phyloP scores from a whole-genome alignment of 2,797 vertebrate species.

The Clarias laeviceps region DNA sequence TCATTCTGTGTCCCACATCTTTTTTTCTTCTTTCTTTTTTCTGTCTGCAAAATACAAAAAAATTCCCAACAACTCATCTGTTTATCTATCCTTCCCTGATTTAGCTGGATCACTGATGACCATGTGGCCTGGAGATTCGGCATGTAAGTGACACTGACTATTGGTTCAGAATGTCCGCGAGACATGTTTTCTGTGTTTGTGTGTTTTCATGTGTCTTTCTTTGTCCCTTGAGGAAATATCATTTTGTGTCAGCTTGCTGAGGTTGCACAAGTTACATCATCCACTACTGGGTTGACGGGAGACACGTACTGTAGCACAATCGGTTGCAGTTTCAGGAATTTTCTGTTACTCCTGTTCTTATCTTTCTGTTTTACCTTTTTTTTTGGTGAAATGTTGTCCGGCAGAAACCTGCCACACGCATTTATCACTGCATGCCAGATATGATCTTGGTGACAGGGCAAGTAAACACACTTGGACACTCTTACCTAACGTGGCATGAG shows the following conservation, averaged over 20 bases:
- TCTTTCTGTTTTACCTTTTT: constrained; percentile 4
- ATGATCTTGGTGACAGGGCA: not conserved
- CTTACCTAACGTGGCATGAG: not conserved
- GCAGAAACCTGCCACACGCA: not conserved
- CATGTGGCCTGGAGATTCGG: constrained; percentile 67
- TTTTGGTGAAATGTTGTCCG: not conserved
- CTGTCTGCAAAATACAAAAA: not conserved
- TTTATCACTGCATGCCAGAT: not conserved
- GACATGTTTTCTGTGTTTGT: not conserved
- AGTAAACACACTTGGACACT: not conserved
- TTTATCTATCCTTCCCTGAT: not conserved
- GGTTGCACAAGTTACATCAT: not conserved
- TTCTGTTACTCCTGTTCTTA: not conserved
- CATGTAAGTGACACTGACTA: constrained; percentile 60
- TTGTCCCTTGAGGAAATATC: not conserved
- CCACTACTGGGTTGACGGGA: not conserved
- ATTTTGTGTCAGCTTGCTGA: not conserved
- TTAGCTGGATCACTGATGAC: constrained; percentile 64
- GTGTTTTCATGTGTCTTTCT: not conserved
- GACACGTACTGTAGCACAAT: not conserved
- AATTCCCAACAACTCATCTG: not conserved
- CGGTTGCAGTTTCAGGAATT: not conserved
- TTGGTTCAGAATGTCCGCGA: not conserved
- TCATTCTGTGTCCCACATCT: constrained; percentile 41
- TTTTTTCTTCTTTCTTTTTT: not conserved